These are phyloP conservation scores for Sminthurinus signatus DNA, from an alignment of 1,140 invertebrate genomes.

Conservation along the genomic window DNA sequence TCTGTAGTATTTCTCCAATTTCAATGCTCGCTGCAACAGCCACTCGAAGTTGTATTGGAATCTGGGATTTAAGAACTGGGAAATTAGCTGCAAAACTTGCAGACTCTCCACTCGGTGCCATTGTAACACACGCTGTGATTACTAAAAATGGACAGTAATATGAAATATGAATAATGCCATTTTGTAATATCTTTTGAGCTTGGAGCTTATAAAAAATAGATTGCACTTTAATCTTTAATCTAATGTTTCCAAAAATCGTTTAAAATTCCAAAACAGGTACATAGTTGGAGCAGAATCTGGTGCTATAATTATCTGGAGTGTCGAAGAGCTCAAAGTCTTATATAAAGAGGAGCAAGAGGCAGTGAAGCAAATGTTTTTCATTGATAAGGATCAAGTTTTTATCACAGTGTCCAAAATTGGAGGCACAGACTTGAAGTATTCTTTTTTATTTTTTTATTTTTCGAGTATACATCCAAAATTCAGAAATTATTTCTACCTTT, in stretches of 20 bases:
- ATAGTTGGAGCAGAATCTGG: slow-evolving; percentile 89
- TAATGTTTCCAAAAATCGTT: background rate
- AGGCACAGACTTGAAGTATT: slow-evolving; percentile 31
- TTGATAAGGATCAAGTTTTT: slow-evolving; percentile 74
- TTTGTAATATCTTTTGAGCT: too few relatives aligned
- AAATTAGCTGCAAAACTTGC: slow-evolving; percentile 76
- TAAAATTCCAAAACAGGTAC: slow-evolving; percentile 54
- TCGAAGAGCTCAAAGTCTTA: slow-evolving; percentile 65
- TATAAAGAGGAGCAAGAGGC: slow-evolving; percentile 77
- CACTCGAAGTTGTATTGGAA: slow-evolving; percentile 85
- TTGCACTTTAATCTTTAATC: background rate
- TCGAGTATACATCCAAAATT: too few relatives aligned
- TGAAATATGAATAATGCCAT: too few relatives aligned
- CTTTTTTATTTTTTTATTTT: too few relatives aligned
- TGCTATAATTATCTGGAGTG: slow-evolving; percentile 85
- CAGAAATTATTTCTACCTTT: too few relatives aligned
- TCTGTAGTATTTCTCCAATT: slow-evolving; percentile 63
- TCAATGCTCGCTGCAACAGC: slow-evolving; percentile 73
- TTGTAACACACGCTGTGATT: slow-evolving; percentile 77
- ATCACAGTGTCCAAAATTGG: slow-evolving; percentile 65
- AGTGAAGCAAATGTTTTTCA: slow-evolving; percentile 75
- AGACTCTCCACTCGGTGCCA: slow-evolving; percentile 85
- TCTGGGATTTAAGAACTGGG: slow-evolving; percentile 88
- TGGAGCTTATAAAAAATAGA: too few relatives aligned
- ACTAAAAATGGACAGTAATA: slow-evolving; percentile 71